These are phyloP conservation scores for Tethya wilhelma DNA, from an alignment of 37 sponge, comb jelly and placozoan genomes.

Conservation along the genomic window DNA sequence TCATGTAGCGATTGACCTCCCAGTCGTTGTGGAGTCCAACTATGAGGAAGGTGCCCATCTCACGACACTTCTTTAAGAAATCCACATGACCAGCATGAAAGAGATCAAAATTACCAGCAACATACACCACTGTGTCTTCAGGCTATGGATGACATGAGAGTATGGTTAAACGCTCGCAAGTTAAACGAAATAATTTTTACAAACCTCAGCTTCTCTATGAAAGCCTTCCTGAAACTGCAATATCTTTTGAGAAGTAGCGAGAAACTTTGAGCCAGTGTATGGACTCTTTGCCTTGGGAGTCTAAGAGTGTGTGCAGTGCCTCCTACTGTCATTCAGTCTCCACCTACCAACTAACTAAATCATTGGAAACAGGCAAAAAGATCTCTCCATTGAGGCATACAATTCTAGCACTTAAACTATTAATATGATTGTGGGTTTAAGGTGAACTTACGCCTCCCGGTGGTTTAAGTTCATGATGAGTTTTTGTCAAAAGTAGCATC, in stretches of 20 bases:
- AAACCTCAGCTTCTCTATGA: slow-evolving; percentile 52
- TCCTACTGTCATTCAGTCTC: too few species aligned
- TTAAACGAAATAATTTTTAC: too few species aligned
- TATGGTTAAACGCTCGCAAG: not conserved
- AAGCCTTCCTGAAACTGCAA: slow-evolving; percentile 56
- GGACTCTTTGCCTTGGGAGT: slow-evolving; percentile 41
- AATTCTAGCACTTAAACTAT: too few species aligned
- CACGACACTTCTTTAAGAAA: slow-evolving; percentile 84
- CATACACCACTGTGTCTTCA: slow-evolving; percentile 89
- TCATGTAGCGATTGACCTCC: slow-evolving; percentile 89
- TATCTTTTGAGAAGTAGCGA: slow-evolving; percentile 72
- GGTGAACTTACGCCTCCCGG: too few species aligned
- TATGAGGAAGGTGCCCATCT: slow-evolving; percentile 82
- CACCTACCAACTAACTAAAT: too few species aligned
- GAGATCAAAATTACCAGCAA: slow-evolving; percentile 92
- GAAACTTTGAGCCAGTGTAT: slow-evolving; percentile 68
- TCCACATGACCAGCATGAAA: slow-evolving; percentile 89
- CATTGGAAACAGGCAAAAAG: too few species aligned
- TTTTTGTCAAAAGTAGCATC: slow-evolving; percentile 56
- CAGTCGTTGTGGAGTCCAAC: slow-evolving; percentile 93
- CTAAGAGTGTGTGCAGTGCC: too few species aligned
- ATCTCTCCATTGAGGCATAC: too few species aligned
- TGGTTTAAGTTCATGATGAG: too few species aligned
- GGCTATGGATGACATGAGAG: slow-evolving; percentile 27
- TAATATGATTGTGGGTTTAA: too few species aligned